Percentiles rank a stretch among this genome's conserved stretches.
These are phyloP conservation scores for Hirtodrosophila alboralis DNA, from an alignment of 2,888 invertebrate species.

Conservation along the genomic window DNA sequence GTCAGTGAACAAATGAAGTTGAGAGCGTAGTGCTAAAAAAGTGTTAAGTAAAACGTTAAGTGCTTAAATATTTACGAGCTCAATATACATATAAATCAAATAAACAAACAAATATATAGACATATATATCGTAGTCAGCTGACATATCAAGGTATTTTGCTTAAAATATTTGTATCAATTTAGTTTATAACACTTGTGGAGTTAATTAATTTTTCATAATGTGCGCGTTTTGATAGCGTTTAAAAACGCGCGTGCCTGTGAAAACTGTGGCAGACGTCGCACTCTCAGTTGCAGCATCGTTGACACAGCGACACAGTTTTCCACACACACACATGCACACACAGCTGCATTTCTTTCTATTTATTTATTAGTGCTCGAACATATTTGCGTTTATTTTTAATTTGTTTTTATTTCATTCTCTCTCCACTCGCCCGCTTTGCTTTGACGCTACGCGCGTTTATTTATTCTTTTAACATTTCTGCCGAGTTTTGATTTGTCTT, in stretches of 20 bases:
- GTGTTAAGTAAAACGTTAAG: constrained; percentile 34
- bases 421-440: constrained; percentile 22
- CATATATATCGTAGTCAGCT: constrained; percentile 8
- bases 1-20: constrained; percentile 34
- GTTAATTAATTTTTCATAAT: constrained; percentile 5
- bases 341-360: constrained; percentile 42
- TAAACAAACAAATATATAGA: constrained; percentile 9
- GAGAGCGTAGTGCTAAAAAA: constrained; percentile 21
- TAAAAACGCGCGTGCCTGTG: constrained; percentile 42
- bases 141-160: constrained; percentile 36
- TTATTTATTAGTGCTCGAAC: constrained; percentile 40
- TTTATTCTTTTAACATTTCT: constrained; percentile 19
- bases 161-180: constrained; percentile 1
- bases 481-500: constrained; percentile 47
- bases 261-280: constrained; percentile 41
- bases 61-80: constrained; percentile 6
- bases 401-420: constrained; percentile 66
- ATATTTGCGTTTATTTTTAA: constrained; percentile 57
- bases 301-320: constrained; percentile 78
- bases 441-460: constrained; percentile 17
- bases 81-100: too few relatives aligned
- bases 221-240: constrained; percentile 42
- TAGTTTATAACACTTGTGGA: neutral
- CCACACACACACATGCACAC: constrained; percentile 20
- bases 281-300: constrained; percentile 48